Evolutionary conservation across 2,797 vertebrate genomes (phyloP).

Genomic region (Chiloscyllium punctatum): DNA sequence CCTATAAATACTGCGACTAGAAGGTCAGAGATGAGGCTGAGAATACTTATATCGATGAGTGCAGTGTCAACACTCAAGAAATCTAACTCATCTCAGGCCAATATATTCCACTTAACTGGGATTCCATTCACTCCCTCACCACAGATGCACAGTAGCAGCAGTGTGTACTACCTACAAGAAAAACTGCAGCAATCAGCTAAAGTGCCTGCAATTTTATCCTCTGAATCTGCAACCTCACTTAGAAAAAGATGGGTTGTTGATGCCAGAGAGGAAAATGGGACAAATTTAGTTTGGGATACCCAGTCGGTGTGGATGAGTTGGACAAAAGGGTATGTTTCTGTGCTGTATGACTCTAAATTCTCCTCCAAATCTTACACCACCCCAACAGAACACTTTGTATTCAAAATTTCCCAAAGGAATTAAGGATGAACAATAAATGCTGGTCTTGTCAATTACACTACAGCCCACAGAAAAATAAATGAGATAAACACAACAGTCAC

Average conservation of each 20-base stretch:
- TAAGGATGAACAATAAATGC: background rate
- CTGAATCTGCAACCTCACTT: background rate
- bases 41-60: too few species aligned
- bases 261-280: background rate
- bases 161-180: background rate
- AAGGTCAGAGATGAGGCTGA: background rate
- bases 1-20: background rate
- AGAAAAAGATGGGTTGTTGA: background rate
- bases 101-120: too few species aligned
- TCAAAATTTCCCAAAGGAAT: background rate
- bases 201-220: background rate
- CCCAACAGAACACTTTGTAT: too few species aligned
- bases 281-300: too few species aligned
- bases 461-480: background rate
- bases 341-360: too few species aligned
- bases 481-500: background rate
- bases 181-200: background rate
- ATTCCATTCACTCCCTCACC: background rate
- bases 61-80: too few species aligned
- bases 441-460: background rate
- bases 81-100: background rate
- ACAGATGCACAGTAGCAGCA: background rate
- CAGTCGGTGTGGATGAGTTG: too few species aligned
- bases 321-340: too few species aligned
- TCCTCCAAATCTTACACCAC: too few species aligned